Evolutionary conservation across 37 sponge, comb jelly and placozoan genomes (phyloP), one percentile per base, ranked within the genome.

Genomic region (Ephydatia muelleri): DNA sequence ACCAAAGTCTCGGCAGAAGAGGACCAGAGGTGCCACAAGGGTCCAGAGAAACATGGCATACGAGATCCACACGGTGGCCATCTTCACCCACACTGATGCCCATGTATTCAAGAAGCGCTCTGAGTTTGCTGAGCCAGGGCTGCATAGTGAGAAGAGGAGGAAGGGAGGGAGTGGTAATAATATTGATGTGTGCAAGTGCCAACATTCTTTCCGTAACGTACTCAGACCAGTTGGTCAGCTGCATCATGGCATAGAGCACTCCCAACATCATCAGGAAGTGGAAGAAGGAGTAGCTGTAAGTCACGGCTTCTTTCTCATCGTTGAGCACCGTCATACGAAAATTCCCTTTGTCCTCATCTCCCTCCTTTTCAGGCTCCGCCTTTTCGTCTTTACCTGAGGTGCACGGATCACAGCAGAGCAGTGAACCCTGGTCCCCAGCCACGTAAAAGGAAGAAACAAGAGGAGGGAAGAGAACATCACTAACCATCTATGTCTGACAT

Each of bases 221-320:
- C 96, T 93, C 81, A 69, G 78, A 91, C 99, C 99, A 99, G 88
- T 95, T 94, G 78, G 99, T 99, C 27, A 99, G 89, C 68, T 92
- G 94, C 90, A 99, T 89, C 99, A 99, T 99, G 34, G 93, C 43
- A 83, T 92, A 99, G 69, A 99, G 91, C 8, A 91, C 68, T 3
- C 94, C 93, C 36, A 96, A 85, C 85, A 95, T 79, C 87, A 94
- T 93, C 84, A 99, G 78, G 83, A 94, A 93, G 83, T 99, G 99
- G 86, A 95, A 99, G 94, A 99, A 99, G 25, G 97, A 92, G 86
- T 99, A 99, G 70, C 92, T 94, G 89, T 99, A 99, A 0, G 95
- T 93, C 43, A 99, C 99, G 16, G 85, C 49, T 22, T 93, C 87
- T 73, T 93, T 86, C 84, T 99, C 99, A 68, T 96, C 93, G 78